phyloP scores from a whole-genome alignment of 2,888 invertebrate genomes.

The Deladenus siricidicola region DNA sequence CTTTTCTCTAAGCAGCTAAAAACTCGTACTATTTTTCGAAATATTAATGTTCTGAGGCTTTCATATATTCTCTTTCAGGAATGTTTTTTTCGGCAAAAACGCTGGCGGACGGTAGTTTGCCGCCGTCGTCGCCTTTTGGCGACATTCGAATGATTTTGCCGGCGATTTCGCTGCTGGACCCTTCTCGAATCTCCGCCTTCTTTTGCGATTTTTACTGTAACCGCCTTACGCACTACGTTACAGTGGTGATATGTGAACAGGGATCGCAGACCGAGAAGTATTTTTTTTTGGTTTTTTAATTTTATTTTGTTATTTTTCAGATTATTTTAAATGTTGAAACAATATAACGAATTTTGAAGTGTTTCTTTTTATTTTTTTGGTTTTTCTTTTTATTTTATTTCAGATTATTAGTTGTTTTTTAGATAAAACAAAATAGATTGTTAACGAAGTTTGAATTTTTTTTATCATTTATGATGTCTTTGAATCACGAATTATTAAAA shows the following conservation, averaged over 20 bases:
- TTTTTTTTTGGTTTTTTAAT: not conserved
- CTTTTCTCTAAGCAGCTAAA: no score
- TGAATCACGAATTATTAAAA: no score
- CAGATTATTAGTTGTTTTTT: no score
- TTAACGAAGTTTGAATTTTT: no score
- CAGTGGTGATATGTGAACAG: conserved; percentile 43
- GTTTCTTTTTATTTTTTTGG: no score
- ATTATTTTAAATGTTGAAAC: no score
- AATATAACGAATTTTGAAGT: no score
- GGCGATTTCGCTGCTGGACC: conserved; percentile 25
- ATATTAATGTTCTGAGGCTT: not conserved
- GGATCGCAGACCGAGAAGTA: conserved; percentile 37
- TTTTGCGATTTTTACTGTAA: conserved; percentile 55
- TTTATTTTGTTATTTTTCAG: no score
- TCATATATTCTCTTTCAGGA: conserved; percentile 28
- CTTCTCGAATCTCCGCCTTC: conserved; percentile 37
- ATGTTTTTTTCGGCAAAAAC: conserved; percentile 52
- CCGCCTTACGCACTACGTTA: conserved; percentile 46
- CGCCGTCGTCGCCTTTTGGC: conserved; percentile 47
- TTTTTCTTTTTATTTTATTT: no score
- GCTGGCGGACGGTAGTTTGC: conserved; percentile 30
- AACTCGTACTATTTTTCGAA: no score
- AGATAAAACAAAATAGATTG: no score
- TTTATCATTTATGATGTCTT: no score
- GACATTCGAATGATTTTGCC: conserved; percentile 40